Conservation (phyloP, 2,797 vertebrate genomes). For the Benthosema pterotum region DNA sequence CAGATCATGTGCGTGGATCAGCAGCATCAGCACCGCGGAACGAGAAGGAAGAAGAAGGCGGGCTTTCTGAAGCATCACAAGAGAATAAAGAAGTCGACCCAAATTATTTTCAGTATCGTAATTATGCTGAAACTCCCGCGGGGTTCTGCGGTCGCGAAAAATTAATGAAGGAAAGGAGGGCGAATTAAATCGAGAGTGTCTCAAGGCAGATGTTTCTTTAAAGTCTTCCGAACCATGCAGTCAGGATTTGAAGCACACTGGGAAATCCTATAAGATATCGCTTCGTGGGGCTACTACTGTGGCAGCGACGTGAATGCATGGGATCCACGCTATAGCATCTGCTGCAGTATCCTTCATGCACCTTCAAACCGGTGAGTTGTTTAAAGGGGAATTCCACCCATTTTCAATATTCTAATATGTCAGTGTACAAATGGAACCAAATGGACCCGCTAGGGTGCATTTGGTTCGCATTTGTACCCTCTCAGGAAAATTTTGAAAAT, state of each 20-base stretch:
- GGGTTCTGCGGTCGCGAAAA: slow-evolving; percentile 56
- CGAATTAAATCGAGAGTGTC: slow-evolving; percentile 56
- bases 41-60: slow-evolving; percentile 23
- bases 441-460: too few species aligned
- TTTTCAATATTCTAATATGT: too few species aligned
- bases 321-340: slow-evolving; percentile 32
- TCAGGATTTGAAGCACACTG: slow-evolving; percentile 27
- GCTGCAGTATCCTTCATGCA: slow-evolving; percentile 21
- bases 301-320: slow-evolving; percentile 8
- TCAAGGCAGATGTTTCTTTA: slow-evolving; percentile 64
- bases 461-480: too few species aligned
- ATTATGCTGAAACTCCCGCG: slow-evolving; percentile 73
- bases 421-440: too few species aligned
- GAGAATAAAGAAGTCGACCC: slow-evolving; percentile 65
- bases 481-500: too few species aligned
- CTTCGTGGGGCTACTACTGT: slow-evolving; percentile 23
- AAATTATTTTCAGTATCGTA: slow-evolving; percentile 68
- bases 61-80: slow-evolving; percentile 28
- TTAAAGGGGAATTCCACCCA: too few species aligned
- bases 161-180: slow-evolving; percentile 68
- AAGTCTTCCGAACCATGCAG: slow-evolving; percentile 47
- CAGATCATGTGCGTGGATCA: background rate
- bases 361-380: slow-evolving; percentile 69
- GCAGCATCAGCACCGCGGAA: slow-evolving; percentile 26
- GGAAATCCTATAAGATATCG: slow-evolving; percentile 38